Evolutionary conservation across 2,797 vertebrate genomes (phyloP).

Genomic region (Sebastiscus tertius): DNA sequence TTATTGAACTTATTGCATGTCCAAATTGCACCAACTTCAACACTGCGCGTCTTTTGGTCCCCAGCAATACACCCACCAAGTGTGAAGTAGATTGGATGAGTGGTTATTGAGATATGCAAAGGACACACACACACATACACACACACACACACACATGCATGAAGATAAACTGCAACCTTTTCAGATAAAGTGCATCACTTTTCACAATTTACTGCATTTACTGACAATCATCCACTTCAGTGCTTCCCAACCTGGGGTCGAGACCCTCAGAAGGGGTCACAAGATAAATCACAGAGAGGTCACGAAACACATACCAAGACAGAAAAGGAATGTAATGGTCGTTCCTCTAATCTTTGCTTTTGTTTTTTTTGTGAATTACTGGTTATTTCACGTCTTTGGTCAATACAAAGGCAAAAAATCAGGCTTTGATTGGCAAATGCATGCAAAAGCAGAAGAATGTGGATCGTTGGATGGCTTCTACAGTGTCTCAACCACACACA

Average conservation of each 20-base stretch:
- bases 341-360: neutral
- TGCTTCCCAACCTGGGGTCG: neutral
- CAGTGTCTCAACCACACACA: neutral
- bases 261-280: neutral
- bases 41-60: too few species aligned
- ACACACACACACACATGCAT: neutral
- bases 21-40: too few species aligned
- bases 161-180: conserved; percentile 7
- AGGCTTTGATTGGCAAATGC: neutral
- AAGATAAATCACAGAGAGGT: conserved; percentile 5
- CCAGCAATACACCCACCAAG: too few species aligned
- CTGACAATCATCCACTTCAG: conserved; percentile 1
- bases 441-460: neutral
- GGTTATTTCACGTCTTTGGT: neutral
- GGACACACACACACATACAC: too few species aligned
- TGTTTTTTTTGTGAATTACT: neutral
- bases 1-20: too few species aligned
- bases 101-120: neutral
- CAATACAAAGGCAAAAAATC: neutral
- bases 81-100: neutral
- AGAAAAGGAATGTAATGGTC: neutral
- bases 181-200: neutral
- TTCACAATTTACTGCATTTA: neutral
- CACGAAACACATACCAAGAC: neutral
- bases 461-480: neutral